Percentiles rank a stretch among this genome's conserved stretches.
phyloP scores from a whole-genome alignment of 2,888 invertebrate species.

The Rugalucina vietnamica region DNA sequence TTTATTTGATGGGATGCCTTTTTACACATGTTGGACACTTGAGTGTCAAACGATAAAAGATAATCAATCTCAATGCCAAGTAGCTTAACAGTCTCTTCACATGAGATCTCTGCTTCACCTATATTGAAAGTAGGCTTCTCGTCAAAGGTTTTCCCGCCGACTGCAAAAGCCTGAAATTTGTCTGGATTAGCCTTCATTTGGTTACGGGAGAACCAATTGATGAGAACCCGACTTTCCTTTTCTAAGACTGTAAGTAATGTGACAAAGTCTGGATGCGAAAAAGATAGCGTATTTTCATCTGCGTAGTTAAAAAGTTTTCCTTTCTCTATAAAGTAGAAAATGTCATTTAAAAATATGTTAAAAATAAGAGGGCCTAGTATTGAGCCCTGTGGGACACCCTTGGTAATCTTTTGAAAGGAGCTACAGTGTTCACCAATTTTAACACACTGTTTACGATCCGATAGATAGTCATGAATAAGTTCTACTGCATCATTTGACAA shows the following conservation, averaged over 20 bases:
- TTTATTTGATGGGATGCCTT: background rate
- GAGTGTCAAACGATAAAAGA: background rate
- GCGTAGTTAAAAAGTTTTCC: background rate
- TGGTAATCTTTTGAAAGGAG: too few species aligned
- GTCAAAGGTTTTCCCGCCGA: background rate
- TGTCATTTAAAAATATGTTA: too few species aligned
- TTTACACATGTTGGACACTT: background rate
- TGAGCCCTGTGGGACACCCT: too few species aligned
- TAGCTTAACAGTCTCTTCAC: background rate
- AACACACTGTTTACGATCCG: too few species aligned
- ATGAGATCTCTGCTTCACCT: background rate
- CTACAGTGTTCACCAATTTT: too few species aligned
- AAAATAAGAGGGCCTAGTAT: too few species aligned
- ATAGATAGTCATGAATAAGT: background rate
- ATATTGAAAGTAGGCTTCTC: background rate
- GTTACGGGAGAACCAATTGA: too few species aligned
- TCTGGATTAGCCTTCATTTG: background rate
- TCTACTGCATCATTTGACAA: background rate
- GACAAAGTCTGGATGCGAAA: background rate
- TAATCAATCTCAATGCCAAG: background rate
- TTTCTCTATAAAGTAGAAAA: too few species aligned
- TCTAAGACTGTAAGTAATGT: background rate
- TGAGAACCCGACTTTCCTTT: too few species aligned
- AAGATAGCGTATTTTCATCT: background rate
- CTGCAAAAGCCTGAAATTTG: background rate